Evolutionary conservation across 2,888 invertebrate species (phyloP), one percentile per base, ranked within the genome.

Genomic region (Chrysolina oricalcia): DNA sequence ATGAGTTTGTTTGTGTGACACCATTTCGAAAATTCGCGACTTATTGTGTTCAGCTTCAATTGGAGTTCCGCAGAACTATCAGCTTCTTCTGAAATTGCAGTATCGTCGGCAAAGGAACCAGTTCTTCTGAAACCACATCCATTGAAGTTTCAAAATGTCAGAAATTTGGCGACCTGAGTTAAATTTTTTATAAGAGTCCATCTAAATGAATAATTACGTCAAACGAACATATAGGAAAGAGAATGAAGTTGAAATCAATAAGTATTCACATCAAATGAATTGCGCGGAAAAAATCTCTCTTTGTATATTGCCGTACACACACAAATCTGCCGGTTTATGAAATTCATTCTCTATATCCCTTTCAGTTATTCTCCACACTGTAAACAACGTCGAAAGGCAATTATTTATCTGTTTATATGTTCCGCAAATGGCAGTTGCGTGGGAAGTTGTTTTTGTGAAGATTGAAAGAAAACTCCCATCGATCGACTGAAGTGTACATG

Each of bases 351-450:
- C 53, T 13, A 53, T 21, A 53, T 53, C 19, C 21, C 6, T 35
- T 35, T 35, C 8, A 35, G 35, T 35, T 6, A 35, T 35, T 35
- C 35, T 35, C 53, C 53, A 21, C 4, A 6, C 11, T 53, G 53
- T 53, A 53, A 53, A 53, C 53, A 53, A 53, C 53, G 53, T 21
- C 53, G 21, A 23, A 53, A 53, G 53, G 21, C 53, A 53, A 53
- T 53, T 53, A 53, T 53, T 53, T 21, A 53, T 53, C 53, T 21
- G 53, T 53, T 53, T 53, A 53, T 53, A 53, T 53, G 21, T 53
- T 53, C 53, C 19, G 11, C 13, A 19, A 23, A 53, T 53, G 53
- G 53, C 19, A 53, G 53, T 53, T 53, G 21, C 21, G 53, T 53
- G 53, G 53, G 53, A 13, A 8, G 48, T 48, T 48, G 48, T 48